A percentile compares a stretch with the other conserved stretches of the same genome.
Evolutionary conservation across 2,888 invertebrate genomes (phyloP).

Genomic region (Julus scandinavius): DNA sequence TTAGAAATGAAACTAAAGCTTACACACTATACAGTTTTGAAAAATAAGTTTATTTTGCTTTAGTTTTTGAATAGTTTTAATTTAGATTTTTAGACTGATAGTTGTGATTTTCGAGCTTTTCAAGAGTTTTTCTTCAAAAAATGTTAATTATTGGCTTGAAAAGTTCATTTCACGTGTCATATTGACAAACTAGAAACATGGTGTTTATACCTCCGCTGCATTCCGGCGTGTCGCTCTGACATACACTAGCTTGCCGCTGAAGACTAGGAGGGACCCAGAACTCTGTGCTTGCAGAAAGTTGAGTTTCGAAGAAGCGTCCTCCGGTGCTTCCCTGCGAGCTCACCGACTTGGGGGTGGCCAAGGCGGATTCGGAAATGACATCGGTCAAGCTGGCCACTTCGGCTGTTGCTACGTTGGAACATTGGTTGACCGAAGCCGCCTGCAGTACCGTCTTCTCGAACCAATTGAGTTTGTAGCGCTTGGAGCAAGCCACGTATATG

Average conservation of each 20-base stretch:
- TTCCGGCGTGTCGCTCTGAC: constrained; percentile 58
- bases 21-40: no score
- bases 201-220: constrained; percentile 57
- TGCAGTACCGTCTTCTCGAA: constrained; percentile 72
- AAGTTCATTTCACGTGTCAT: no score
- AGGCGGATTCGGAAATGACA: constrained; percentile 22
- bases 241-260: constrained; percentile 58
- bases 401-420: constrained; percentile 69
- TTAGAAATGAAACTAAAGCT: not conserved
- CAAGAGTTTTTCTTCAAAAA: no score
- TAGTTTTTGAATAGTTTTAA: not conserved
- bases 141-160: no score
- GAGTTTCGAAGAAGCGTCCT: constrained; percentile 52
- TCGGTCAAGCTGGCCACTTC: constrained; percentile 28
- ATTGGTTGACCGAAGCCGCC: constrained; percentile 70
- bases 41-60: no score
- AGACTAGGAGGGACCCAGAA: constrained; percentile 65
- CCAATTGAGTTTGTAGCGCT: constrained; percentile 71
- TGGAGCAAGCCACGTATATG: constrained; percentile 70
- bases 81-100: no score
- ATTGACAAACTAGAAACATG: not conserved
- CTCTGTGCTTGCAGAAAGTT: constrained; percentile 60
- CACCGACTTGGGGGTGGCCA: constrained; percentile 53
- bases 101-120: no score
- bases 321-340: constrained; percentile 53